phyloP scores from a whole-genome alignment of 2,797 vertebrate species.

The Pitangus sulphuratus region DNA sequence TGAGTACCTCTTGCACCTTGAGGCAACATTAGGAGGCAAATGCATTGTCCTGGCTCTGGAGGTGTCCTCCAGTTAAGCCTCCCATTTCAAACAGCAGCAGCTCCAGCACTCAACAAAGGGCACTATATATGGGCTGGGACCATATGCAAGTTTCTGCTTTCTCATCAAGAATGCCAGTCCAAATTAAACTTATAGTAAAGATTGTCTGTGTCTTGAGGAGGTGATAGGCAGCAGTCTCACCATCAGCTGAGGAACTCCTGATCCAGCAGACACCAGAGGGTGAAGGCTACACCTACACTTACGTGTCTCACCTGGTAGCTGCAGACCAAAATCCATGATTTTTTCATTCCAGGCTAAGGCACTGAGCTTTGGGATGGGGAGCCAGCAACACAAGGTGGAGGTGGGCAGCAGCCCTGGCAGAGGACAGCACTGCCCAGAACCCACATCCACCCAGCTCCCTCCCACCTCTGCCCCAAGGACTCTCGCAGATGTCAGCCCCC shows the following conservation, averaged over 20 bases:
- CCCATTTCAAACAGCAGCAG: background rate
- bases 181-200: background rate
- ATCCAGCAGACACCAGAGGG: background rate
- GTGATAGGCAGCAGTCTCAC: background rate
- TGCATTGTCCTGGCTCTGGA: background rate
- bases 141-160: background rate
- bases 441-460: background rate
- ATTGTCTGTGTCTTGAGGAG: background rate
- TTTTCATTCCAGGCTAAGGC: background rate
- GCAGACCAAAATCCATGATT: background rate
- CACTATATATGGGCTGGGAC: background rate
- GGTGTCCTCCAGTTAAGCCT: background rate
- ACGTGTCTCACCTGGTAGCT: background rate
- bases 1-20: background rate
- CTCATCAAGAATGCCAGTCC: background rate
- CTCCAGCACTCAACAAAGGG: rapidly evolving
- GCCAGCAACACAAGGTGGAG: rapidly evolving
- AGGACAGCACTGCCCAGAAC: background rate
- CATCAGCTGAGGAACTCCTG: background rate
- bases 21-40: background rate
- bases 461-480: background rate
- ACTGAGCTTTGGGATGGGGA: background rate
- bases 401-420: background rate
- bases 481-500: background rate
- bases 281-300: background rate